phyloP scores from a whole-genome alignment of 2,888 invertebrate genomes.

The Pyralis farinalis region DNA sequence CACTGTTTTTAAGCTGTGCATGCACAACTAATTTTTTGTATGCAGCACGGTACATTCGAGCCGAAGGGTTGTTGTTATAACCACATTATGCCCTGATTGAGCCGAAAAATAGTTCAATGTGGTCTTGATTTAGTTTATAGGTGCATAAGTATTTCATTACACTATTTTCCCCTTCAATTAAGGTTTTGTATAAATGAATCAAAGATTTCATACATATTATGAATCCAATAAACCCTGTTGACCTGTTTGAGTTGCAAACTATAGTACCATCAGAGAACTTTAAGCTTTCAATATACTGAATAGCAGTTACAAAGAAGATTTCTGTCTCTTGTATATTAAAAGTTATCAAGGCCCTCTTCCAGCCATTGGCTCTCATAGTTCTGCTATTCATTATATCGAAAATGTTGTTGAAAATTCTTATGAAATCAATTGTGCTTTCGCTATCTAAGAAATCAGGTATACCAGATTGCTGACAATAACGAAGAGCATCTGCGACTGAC shows the following conservation, averaged over 20 bases:
- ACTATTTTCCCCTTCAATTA: background rate
- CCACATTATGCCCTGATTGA: background rate
- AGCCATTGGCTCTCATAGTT: slow-evolving; percentile 4
- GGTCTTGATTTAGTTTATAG: slow-evolving; percentile 4
- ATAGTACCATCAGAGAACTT: background rate
- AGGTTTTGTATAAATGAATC: too few species aligned
- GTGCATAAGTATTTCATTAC: background rate
- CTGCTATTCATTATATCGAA: slow-evolving; percentile 6
- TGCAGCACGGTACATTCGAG: slow-evolving; percentile 1
- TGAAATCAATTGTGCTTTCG: background rate
- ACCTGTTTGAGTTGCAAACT: background rate
- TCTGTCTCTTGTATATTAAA: slow-evolving; percentile 1
- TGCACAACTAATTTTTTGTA: background rate
- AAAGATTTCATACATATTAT: slow-evolving; percentile 7
- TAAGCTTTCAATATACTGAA: background rate
- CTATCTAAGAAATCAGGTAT: background rate
- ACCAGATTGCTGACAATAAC: slow-evolving; percentile 1
- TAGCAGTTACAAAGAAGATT: slow-evolving; percentile 2
- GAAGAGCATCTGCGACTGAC: slow-evolving; percentile 11
- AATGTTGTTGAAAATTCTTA: slow-evolving; percentile 6
- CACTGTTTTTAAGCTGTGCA: background rate
- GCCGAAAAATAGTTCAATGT: slow-evolving; percentile 1
- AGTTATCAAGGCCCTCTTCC: background rate
- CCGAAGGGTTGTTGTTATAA: slow-evolving; percentile 2
- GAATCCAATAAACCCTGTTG: slow-evolving; percentile 13